Evolutionary conservation across 92 coral and sea anemone genomes (phyloP).

Genomic region (Umimayanthus chanpuru): DNA sequence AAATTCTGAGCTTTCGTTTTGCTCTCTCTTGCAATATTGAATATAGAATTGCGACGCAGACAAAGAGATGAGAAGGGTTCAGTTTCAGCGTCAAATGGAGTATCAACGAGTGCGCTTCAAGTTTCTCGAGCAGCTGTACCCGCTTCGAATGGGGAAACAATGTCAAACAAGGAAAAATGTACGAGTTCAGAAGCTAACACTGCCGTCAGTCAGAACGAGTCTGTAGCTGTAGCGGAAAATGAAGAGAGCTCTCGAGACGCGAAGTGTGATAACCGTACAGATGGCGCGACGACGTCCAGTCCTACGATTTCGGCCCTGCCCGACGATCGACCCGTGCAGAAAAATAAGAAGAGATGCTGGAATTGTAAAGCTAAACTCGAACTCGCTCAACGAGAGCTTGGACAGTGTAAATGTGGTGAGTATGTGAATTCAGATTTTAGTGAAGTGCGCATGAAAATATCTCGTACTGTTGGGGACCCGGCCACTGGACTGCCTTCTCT

Average conservation of each 20-base stretch:
- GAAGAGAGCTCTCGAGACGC: slow-evolving; percentile 59
- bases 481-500: no score
- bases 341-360: slow-evolving; percentile 87
- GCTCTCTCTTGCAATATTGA: slow-evolving; percentile 33
- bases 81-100: slow-evolving; percentile 32
- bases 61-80: slow-evolving; percentile 45
- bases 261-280: slow-evolving; percentile 43
- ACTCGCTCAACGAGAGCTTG: slow-evolving; percentile 86
- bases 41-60: slow-evolving; percentile 47
- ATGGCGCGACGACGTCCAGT: slow-evolving; percentile 40
- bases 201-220: slow-evolving; percentile 16
- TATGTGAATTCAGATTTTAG: background rate
- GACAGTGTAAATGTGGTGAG: slow-evolving; percentile 83
- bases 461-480: no score
- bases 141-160: slow-evolving; percentile 43
- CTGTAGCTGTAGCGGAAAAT: slow-evolving; percentile 26
- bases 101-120: slow-evolving; percentile 7
- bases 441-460: background rate
- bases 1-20: background rate
- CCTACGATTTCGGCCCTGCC: slow-evolving; percentile 21
- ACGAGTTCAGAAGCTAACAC: slow-evolving; percentile 36
- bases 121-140: slow-evolving; percentile 19
- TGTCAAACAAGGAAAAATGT: slow-evolving; percentile 50
- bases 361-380: slow-evolving; percentile 83
- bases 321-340: slow-evolving; percentile 71